phyloP scores from a whole-genome alignment of 2,888 invertebrate genomes.

The Abrostola tripartita region DNA sequence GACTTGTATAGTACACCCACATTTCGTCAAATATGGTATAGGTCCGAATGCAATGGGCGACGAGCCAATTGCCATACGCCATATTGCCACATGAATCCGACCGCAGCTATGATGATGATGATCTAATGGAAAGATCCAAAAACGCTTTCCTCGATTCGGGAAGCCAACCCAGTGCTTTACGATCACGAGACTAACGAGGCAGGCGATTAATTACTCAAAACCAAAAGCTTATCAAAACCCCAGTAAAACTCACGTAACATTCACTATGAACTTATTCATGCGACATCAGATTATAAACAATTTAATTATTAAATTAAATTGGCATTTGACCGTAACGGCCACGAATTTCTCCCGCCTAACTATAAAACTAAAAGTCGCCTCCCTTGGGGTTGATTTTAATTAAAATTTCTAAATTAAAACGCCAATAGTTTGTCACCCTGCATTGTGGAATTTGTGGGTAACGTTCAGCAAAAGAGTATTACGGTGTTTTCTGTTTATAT shows the following conservation, averaged over 20 bases:
- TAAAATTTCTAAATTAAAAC: constrained; percentile 66
- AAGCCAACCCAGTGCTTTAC: too few relatives aligned
- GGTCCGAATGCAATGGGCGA: too few relatives aligned
- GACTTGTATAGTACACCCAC: too few relatives aligned
- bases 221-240: constrained; percentile 1
- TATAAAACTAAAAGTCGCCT: constrained; percentile 49
- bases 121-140: too few relatives aligned
- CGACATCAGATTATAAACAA: constrained; percentile 47
- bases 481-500: not conserved
- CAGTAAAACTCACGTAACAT: constrained; percentile 12
- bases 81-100: not conserved
- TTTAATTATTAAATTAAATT: constrained; percentile 53
- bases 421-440: constrained; percentile 56
- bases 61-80: too few relatives aligned
- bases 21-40: too few relatives aligned
- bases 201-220: not conserved
- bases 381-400: constrained; percentile 55
- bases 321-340: constrained; percentile 40
- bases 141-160: too few relatives aligned
- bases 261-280: constrained; percentile 22
- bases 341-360: constrained; percentile 27
- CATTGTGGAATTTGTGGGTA: constrained; percentile 13
- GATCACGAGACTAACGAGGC: too few relatives aligned
- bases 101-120: not conserved
- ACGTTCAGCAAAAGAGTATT: constrained; percentile 2